Base-by-base conservation (phyloP, 1,140 invertebrate species). In the Ostrea edulis region DNA sequence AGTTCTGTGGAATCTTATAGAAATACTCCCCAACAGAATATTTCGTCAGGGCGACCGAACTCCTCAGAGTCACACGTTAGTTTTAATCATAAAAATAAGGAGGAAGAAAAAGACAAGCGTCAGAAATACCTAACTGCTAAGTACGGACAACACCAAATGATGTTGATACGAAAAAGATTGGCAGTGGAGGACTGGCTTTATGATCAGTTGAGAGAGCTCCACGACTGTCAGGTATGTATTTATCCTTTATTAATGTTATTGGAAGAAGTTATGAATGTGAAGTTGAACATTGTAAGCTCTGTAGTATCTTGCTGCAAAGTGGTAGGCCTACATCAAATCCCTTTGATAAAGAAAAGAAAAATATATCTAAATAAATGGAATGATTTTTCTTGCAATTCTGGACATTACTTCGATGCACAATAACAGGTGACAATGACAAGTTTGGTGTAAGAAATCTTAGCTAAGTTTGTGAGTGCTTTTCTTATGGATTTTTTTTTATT, bases 111-210 rank as follows among this genome's bases (percentile, higher is more conserved):
- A 83, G 92, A 94, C 65, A 98, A 98, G 95, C 98, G 98, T 95
- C 94, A 95, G 87, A 95, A 95, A 90, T 99, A 99, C 95, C 96
- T 99, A 88, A 99, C 98, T 54, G 98, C 98, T 89, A 99, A 99
- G 95, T 99, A 99, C 93, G 98, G 98, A 86, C 97, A 97, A 90
- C 98, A 99, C 96, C 98, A 99, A 96, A 99, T 99, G 98, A 97
- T 97, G 92, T 96, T 99, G 89, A 99, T 99, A 92, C 96, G 98
- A 90, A 99, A 99, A 95, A 96, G 98, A 93, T 96, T 99, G 87
- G 97, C 97, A 14, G 98, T 99, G 12, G 98, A 99, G 95, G 98
- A 99, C 97, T 99, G 98, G 98, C 96, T 99, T 68, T 99, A 98
- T 95, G 98, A 99, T 93, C 97, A 98, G 95, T 96, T 99, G 87